Evolutionary conservation across 1,140 invertebrate species (phyloP).

Genomic region (Idris sp.): DNA sequence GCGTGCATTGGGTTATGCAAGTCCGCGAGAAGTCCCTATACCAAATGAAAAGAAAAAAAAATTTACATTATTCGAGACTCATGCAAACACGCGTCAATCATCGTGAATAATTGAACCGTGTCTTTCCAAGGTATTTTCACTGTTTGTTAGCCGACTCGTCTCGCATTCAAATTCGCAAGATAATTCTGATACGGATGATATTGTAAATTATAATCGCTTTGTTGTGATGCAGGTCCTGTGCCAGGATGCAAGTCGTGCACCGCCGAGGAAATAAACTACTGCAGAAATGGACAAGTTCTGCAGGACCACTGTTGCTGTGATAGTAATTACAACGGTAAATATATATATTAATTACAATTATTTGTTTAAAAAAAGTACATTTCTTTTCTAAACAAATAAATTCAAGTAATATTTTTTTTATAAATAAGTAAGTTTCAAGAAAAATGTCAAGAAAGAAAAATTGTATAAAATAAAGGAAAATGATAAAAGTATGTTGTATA

Average conservation of each 20-base stretch:
- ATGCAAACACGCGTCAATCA: constrained; percentile 18
- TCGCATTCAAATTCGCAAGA: constrained; percentile 1
- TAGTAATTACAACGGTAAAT: constrained; percentile 72
- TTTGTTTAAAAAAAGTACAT: too few relatives aligned
- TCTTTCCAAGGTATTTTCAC: constrained; percentile 10
- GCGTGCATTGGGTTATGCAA: too few relatives aligned
- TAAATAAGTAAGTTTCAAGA: too few relatives aligned
- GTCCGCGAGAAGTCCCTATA: too few relatives aligned
- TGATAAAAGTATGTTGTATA: too few relatives aligned
- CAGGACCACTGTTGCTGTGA: constrained; percentile 87
- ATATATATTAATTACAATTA: too few relatives aligned
- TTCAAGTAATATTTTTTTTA: too few relatives aligned
- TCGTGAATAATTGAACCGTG: constrained; percentile 23
- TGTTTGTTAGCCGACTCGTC: not conserved
- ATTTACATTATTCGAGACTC: too few relatives aligned
- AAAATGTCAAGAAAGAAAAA: too few relatives aligned
- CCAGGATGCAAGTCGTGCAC: constrained; percentile 83
- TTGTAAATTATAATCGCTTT: constrained; percentile 37
- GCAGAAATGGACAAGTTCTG: constrained; percentile 80
- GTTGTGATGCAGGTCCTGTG: constrained; percentile 75
- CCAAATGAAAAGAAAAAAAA: too few relatives aligned
- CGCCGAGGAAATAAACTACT: constrained; percentile 82
- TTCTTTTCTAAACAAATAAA: too few relatives aligned
- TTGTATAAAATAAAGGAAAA: too few relatives aligned
- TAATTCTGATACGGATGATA: constrained; percentile 1